Percentiles rank a stretch among this genome's conserved stretches.
Evolutionary conservation across 2,888 invertebrate species (phyloP).

Genomic region (Amphipyra berbera): DNA sequence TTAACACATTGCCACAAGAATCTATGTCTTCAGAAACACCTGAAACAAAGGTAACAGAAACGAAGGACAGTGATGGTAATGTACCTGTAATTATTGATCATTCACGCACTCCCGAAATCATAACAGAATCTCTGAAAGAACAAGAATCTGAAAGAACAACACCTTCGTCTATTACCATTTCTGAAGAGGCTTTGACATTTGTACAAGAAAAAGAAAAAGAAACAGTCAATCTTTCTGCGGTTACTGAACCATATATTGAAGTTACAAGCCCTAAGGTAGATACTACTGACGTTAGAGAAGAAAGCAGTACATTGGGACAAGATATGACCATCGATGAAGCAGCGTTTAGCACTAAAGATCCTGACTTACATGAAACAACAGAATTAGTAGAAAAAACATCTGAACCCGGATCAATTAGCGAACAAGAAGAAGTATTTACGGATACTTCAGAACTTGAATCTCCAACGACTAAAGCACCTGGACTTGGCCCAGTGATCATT

Average conservation of each 20-base stretch:
- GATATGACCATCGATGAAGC: conserved; percentile 15
- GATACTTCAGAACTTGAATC: conserved; percentile 41
- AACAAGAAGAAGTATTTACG: conserved; percentile 50
- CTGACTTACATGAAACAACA: conserved; percentile 32
- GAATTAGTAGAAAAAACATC: conserved; percentile 31
- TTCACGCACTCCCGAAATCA: conserved; percentile 16
- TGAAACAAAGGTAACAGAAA: conserved; percentile 23
- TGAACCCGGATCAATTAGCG: conserved; percentile 34
- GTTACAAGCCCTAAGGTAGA: conserved; percentile 20
- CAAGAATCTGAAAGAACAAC: conserved; percentile 27
- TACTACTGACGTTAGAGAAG: conserved; percentile 7
- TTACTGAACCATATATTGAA: conserved; percentile 18
- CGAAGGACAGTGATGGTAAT: conserved; percentile 14
- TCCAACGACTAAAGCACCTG: conserved; percentile 36
- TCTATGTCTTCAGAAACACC: conserved; percentile 1
- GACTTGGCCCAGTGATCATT: conserved; percentile 5
- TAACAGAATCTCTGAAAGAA: conserved; percentile 16
- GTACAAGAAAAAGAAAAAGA: conserved; percentile 8
- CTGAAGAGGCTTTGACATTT: background rate
- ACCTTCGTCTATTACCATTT: background rate
- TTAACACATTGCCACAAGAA: conserved; percentile 11
- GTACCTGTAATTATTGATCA: conserved; percentile 18
- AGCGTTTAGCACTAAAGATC: conserved; percentile 17
- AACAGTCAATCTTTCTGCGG: background rate
- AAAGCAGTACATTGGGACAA: conserved; percentile 12